Evolutionary conservation across 1,140 invertebrate genomes (phyloP), one percentile per base, ranked within the genome.

Genomic region (Caenorhabditis tropicalis): DNA sequence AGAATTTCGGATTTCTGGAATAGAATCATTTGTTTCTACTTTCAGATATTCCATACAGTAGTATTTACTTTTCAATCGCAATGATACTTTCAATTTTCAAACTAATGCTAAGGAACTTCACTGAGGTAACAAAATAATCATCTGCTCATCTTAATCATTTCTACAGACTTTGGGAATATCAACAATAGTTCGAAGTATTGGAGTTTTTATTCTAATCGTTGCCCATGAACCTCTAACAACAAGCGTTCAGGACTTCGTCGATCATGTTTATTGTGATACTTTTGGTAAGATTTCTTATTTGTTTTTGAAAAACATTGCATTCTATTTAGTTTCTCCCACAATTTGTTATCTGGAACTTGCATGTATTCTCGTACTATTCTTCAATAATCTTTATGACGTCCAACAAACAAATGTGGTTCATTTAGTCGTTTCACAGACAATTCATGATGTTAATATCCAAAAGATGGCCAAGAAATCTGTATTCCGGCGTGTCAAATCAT

Each of bases 1-100:
- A 39, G 60, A n/a, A n/a, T n/a, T n/a, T 70, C 9, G 31, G 9
- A 39, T 16, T n/a, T 9, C 16, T n/a, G 7, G 60, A 19, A 15
- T 29, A 7, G 12, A 6, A 70, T 9, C 1, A n/a, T 36, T 15
- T 10, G 9, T 39, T 19, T 70, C 19, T 36, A n/a, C 16, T 36
- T 70, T n/a, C 60, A 70, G 60, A 70, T 70, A 70, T 70, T 36
- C 60, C 60, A 70, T 36, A 36, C 24, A 70, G 60, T 19, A 70
- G 31, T n/a, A n/a, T 70, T 19, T 70, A 70, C 33, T 70, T 70
- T n/a, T 39, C 60, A 70, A 39, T 39, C 19, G 60, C 60, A 39
- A 70, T 70, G 29, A 70, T 70, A 19, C 9, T 70, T 3, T 70
- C 60, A 3, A 33, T 70, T 9, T 0, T 36, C 19, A 70, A 70